Evolutionary conservation across 1,140 invertebrate species (phyloP).

Genomic region (Lordiphosa clarofinis): DNA sequence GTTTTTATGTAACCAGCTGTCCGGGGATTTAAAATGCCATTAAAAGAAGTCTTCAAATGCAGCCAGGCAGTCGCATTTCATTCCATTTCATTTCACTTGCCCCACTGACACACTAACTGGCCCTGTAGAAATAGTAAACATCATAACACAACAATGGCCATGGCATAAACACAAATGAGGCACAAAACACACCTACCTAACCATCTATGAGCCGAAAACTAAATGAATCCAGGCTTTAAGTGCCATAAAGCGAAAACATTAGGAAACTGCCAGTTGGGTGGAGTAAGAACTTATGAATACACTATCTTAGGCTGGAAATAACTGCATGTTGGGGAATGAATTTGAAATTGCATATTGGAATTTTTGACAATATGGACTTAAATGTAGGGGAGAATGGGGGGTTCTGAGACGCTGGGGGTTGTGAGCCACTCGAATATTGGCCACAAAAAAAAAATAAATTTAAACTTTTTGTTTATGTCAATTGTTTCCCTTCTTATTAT

Average conservation of each 20-base stretch:
- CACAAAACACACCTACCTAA: slow-evolving; percentile 22
- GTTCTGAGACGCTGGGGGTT: no score
- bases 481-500: no score
- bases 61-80: slow-evolving; percentile 17
- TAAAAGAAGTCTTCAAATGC: slow-evolving; percentile 33
- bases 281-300: background rate
- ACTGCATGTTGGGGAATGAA: no score
- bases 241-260: slow-evolving; percentile 32
- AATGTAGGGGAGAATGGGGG: no score
- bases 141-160: slow-evolving; percentile 13
- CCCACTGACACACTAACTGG: slow-evolving; percentile 51
- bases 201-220: slow-evolving; percentile 12
- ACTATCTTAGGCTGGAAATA: no score
- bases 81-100: slow-evolving; percentile 45
- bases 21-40: slow-evolving; percentile 27
- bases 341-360: no score
- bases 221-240: slow-evolving; percentile 33
- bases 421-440: no score
- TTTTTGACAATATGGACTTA: no score
- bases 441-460: no score
- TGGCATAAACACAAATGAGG: slow-evolving; percentile 20
- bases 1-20: slow-evolving; percentile 47
- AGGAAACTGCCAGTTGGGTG: slow-evolving; percentile 9
- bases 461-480: no score
- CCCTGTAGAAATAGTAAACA: slow-evolving; percentile 11